These are phyloP conservation scores for Anorthoa munda DNA, from an alignment of 2,888 invertebrate genomes.

Conservation along the genomic window DNA sequence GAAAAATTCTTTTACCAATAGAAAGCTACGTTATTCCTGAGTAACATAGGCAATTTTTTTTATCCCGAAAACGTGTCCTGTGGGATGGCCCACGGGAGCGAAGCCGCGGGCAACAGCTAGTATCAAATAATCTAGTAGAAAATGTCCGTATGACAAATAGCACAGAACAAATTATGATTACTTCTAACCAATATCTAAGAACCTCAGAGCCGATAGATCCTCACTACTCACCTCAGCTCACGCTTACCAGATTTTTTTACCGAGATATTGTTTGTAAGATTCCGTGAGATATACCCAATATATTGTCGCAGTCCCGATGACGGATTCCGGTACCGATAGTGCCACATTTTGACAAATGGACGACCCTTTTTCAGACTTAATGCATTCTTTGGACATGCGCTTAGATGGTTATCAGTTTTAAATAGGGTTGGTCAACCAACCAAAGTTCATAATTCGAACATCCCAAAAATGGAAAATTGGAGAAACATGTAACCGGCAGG, in stretches of 20 bases:
- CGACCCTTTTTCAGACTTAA: constrained; percentile 84
- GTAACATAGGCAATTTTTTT: too few species aligned
- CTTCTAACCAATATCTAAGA: background rate
- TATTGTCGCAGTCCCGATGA: constrained; percentile 85
- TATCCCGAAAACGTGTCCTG: too few species aligned
- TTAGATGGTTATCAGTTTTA: constrained; percentile 78
- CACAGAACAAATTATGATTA: background rate
- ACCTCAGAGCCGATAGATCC: constrained; percentile 15
- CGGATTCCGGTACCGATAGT: constrained; percentile 87
- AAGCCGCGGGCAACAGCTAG: too few species aligned
- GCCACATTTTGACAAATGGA: constrained; percentile 89
- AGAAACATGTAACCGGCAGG: background rate
- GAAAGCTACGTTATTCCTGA: too few species aligned
- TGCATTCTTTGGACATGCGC: constrained; percentile 79
- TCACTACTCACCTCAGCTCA: constrained; percentile 38
- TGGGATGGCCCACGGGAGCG: too few species aligned
- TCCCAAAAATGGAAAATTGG: constrained; percentile 24
- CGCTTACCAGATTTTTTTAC: constrained; percentile 57
- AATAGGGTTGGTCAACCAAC: constrained; percentile 57
- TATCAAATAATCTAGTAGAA: background rate
- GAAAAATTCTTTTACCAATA: too few species aligned
- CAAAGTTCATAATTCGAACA: background rate
- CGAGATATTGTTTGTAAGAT: constrained; percentile 77
- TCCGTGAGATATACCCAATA: constrained; percentile 85
- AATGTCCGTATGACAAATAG: background rate